Base-by-base conservation (phyloP, 2,888 invertebrate genomes). In the Masnerella sp. region DNA sequence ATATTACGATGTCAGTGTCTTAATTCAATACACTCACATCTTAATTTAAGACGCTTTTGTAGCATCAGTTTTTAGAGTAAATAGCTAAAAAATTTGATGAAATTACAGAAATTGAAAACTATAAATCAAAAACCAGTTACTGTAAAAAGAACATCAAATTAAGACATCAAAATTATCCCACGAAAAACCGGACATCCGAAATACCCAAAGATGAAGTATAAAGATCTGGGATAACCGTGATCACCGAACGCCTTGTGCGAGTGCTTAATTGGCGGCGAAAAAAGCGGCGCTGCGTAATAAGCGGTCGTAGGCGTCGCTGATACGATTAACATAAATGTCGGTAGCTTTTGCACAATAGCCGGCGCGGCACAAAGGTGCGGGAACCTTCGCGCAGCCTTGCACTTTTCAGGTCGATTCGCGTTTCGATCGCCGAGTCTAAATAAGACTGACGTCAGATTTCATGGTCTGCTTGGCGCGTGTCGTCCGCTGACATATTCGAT, bases 301-400 rank as follows among this genome's bases (percentile, higher is more conserved):
- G 28, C 12, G 14, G n/a, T n/a, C 12, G 64, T 64, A 18, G 64
- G 64, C 45, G 64, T 20, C 34, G 42, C 32, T 65, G 65, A 42
- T 72, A 58, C 40, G 9, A 72, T 72, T 65, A 72, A 47, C 71
- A 72, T 72, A 65, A 56, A 65, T 51, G 45, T 49, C 45, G 52
- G 38, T 9, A 54, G 42, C 52, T 51, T 52, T 71, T 72, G 32
- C 59, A 65, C 64, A 72, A 72, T 72, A 65, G 17, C 32, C 34
- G 40, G 14, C 40, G 15, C 49, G 28, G 22, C 34, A 43, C 30
- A 71, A 40, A 58, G 52, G 59, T 42, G 28, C 38, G 40, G 59
- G 59, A 45, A 47, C 69, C 69, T 69, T 69, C 69, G 47, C 40
- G 18, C 38, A 49, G 62, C 70, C 70, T 70, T 62, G 62, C 62